phyloP scores from a whole-genome alignment of 53 echinoderm and acorn worm species.

The Temnopleurus reevesii region DNA sequence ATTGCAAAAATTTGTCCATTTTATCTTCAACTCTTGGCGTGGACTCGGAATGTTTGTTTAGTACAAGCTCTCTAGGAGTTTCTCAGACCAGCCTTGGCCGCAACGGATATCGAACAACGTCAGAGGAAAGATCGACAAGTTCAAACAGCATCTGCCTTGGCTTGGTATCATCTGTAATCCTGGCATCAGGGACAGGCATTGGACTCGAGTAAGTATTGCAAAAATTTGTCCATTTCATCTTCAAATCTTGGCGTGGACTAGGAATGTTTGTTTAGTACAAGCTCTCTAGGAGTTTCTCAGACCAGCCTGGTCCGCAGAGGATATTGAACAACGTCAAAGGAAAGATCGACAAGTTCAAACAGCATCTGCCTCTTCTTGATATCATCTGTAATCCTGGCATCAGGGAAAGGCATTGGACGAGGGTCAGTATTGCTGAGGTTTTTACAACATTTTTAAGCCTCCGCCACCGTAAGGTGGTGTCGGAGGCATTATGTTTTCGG shows the following conservation, averaged over 20 bases:
- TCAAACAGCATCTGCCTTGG: constrained; percentile 92
- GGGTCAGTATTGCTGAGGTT: too few relatives aligned
- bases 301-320: constrained; percentile 94
- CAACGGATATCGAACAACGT: constrained; percentile 97
- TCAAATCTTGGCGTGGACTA: too few relatives aligned
- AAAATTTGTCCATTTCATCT: too few relatives aligned
- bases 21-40: too few relatives aligned
- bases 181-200: constrained; percentile 95
- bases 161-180: constrained; percentile 94
- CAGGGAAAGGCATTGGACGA: constrained; percentile 93
- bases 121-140: constrained; percentile 99
- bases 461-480: too few relatives aligned
- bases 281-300: constrained; percentile 80
- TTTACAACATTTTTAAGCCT: too few relatives aligned
- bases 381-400: constrained; percentile 98
- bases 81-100: constrained; percentile 90
- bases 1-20: too few relatives aligned
- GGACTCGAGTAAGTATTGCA: constrained; percentile 86
- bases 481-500: too few relatives aligned
- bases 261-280: too few relatives aligned
- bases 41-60: too few relatives aligned
- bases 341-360: constrained; percentile 99
- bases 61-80: constrained; percentile 88
- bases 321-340: constrained; percentile 97
- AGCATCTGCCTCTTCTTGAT: constrained; percentile 87